phyloP scores from a whole-genome alignment of 2,113 vertebrate species.

The Panurus biarmicus region DNA sequence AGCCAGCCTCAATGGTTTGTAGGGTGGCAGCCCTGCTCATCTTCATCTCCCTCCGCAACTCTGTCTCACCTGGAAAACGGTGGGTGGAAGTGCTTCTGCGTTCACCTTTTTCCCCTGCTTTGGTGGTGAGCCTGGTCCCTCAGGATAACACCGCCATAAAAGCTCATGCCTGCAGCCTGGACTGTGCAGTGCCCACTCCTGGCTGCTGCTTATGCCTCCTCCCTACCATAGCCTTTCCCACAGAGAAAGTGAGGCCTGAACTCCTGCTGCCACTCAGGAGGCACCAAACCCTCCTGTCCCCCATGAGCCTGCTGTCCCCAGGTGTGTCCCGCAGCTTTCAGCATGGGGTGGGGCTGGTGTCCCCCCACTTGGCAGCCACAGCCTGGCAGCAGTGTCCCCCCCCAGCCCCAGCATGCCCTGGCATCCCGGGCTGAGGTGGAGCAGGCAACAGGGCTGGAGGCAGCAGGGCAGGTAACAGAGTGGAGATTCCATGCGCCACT shows the following conservation, averaged over 20 bases:
- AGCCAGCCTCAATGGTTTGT: not conserved
- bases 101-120: not conserved
- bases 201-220: not conserved
- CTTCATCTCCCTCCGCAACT: not conserved
- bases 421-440: not conserved
- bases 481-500: not conserved
- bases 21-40: not conserved
- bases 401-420: fast-evolving
- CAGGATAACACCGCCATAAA: not conserved
- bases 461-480: not conserved
- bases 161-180: not conserved
- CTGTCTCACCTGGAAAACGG: not conserved
- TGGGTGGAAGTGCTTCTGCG: not conserved
- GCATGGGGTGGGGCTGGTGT: fast-evolving
- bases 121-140: not conserved
- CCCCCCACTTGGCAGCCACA: fast-evolving
- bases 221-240: fast-evolving
- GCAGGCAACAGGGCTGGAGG: not conserved
- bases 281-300: not conserved
- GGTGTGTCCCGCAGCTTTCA: fast-evolving
- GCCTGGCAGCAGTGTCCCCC: fast-evolving
- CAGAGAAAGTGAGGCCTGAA: not conserved
- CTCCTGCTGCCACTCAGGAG: fast-evolving
- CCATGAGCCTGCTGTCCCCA: not conserved
- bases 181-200: fast-evolving